Evolutionary conservation across 2,888 invertebrate species (phyloP).

Genomic region (Andrena camellia): DNA sequence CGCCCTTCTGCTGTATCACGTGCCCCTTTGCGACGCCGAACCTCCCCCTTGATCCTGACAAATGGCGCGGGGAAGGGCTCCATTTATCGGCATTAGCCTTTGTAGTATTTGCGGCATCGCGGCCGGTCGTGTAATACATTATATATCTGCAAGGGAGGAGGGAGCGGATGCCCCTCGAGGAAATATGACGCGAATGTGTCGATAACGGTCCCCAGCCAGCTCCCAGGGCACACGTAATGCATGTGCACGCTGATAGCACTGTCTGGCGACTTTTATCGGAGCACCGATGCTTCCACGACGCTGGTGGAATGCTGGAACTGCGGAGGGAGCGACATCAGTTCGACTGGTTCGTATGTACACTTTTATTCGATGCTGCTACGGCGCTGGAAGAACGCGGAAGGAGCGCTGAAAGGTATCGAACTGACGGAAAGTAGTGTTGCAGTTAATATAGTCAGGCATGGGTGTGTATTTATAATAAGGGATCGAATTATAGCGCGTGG

Average conservation of each 20-base stretch:
- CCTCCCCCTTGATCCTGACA: constrained; percentile 23
- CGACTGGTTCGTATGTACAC: neutral
- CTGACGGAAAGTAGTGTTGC: neutral
- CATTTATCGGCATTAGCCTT: constrained; percentile 71
- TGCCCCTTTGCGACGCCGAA: neutral
- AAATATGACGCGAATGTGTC: constrained; percentile 37
- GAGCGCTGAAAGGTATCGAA: neutral
- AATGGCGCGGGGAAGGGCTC: constrained; percentile 45
- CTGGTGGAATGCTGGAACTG: neutral
- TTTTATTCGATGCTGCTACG: neutral
- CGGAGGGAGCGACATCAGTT: neutral
- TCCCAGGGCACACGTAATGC: constrained; percentile 1
- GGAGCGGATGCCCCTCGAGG: constrained; percentile 6
- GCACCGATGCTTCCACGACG: neutral
- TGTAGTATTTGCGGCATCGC: constrained; percentile 56
- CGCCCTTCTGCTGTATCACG: neutral
- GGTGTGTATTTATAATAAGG: too few species aligned
- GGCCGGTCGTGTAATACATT: constrained; percentile 55
- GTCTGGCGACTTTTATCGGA: constrained; percentile 11
- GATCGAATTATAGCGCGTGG: too few species aligned
- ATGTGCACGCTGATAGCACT: neutral
- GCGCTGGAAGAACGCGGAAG: neutral
- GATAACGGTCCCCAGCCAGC: neutral
- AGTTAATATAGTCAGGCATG: neutral
- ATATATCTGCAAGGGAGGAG: constrained; percentile 18